These are phyloP conservation scores for Plestiodon gilberti DNA, from an alignment of 2,113 vertebrate species.

Conservation along the genomic window DNA sequence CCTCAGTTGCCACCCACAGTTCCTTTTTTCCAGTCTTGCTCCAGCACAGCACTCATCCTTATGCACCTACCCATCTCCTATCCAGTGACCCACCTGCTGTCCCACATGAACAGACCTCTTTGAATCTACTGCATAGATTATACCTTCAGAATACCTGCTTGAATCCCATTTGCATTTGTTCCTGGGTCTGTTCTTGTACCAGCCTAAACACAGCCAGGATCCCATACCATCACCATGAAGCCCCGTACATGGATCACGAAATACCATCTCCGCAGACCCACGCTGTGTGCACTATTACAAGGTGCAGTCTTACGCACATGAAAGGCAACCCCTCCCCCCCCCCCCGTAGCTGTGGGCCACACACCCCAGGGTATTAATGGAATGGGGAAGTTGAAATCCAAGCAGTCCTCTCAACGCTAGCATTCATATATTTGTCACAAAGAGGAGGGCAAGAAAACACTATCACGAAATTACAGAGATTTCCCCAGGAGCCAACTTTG, in stretches of 20 bases:
- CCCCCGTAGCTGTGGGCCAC: background rate
- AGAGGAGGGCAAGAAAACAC: background rate
- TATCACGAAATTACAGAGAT: background rate
- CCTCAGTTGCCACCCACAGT: background rate
- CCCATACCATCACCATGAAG: no score
- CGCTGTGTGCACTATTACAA: background rate
- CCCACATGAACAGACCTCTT: background rate
- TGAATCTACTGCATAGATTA: background rate
- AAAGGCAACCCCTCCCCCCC: background rate
- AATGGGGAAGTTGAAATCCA: background rate
- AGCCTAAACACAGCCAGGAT: background rate
- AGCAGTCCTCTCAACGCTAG: background rate
- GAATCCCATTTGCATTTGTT: background rate
- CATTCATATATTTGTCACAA: background rate
- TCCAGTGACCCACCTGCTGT: background rate
- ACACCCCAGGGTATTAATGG: background rate
- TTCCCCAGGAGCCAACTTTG: background rate
- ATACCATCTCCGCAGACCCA: background rate
- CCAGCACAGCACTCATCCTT: background rate
- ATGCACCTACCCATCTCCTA: background rate
- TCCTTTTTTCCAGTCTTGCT: background rate
- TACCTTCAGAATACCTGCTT: background rate
- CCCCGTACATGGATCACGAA: background rate
- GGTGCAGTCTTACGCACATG: background rate
- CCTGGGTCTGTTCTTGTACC: background rate